phyloP scores from a whole-genome alignment of 2,113 vertebrate genomes.

The Procavia capensis region DNA sequence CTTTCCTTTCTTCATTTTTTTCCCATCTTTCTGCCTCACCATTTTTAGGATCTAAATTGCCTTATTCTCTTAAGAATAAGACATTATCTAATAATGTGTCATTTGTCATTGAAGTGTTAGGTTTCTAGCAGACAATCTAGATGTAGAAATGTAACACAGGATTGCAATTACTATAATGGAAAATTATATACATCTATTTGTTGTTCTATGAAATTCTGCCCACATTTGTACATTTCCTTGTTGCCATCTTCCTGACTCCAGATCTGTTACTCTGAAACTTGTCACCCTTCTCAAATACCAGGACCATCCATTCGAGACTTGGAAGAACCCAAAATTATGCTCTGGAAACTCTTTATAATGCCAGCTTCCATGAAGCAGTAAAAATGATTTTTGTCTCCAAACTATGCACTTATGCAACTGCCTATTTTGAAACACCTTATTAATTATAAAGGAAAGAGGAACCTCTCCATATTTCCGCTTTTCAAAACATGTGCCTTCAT shows the following conservation, averaged over 20 bases:
- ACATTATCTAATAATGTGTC: background rate
- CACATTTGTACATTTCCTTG: background rate
- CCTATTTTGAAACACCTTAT: background rate
- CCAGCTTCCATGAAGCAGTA: background rate
- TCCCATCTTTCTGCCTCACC: background rate
- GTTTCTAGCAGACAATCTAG: background rate
- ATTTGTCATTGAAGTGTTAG: background rate
- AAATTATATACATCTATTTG: background rate
- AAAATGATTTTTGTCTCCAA: background rate
- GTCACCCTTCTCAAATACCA: background rate
- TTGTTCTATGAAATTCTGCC: background rate
- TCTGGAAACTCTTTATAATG: background rate
- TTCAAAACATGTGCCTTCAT: slow-evolving; percentile 14
- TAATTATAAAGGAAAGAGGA: background rate
- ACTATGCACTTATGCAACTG: background rate
- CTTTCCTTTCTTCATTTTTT: background rate
- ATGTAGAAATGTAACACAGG: background rate
- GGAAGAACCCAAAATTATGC: background rate
- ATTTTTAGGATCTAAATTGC: background rate
- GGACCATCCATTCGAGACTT: background rate
- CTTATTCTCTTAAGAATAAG: background rate
- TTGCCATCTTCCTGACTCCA: background rate
- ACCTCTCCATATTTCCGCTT: background rate
- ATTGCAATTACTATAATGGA: background rate
- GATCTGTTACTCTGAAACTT: background rate